A percentile compares a stretch with the other conserved stretches of the same genome.
phyloP scores from a whole-genome alignment of 2,888 invertebrate species.

The Hydropsyche betteni region DNA sequence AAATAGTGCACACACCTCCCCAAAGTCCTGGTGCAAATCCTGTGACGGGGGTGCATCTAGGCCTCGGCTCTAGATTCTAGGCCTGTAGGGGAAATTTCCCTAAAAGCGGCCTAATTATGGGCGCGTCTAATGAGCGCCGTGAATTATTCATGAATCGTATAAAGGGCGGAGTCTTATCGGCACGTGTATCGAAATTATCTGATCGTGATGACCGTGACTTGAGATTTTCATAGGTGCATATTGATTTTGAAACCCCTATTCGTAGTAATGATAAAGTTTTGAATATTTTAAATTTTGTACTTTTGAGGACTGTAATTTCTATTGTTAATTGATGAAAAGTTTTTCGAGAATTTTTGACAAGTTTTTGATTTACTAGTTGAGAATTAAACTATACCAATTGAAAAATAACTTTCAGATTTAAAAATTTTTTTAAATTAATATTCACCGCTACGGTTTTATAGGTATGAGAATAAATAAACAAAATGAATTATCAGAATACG shows the following conservation, averaged over 20 bases:
- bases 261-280: too few relatives aligned
- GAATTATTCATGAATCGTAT: conserved; percentile 33
- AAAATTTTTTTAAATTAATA: too few relatives aligned
- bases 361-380: too few relatives aligned
- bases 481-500: too few relatives aligned
- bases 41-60: not conserved
- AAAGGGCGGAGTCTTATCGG: conserved; percentile 41
- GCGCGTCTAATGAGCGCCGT: conserved; percentile 47
- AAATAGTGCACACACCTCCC: conserved; percentile 45
- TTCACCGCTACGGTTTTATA: too few relatives aligned
- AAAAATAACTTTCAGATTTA: too few relatives aligned
- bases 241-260: not conserved
- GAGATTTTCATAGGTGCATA: conserved; percentile 12
- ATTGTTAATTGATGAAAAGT: too few relatives aligned
- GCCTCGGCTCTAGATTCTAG: conserved; percentile 19
- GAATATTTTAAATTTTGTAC: too few relatives aligned
- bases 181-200: conserved; percentile 28
- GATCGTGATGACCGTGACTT: conserved; percentile 25
- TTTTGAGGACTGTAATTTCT: too few relatives aligned
- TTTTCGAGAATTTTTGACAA: too few relatives aligned
- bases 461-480: too few relatives aligned
- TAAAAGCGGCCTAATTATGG: conserved; percentile 27
- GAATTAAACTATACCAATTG: too few relatives aligned
- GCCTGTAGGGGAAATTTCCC: not conserved
- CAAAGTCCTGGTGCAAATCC: conserved; percentile 4